Percentiles rank a stretch among this genome's conserved stretches.
Evolutionary conservation across 2,797 vertebrate genomes (phyloP).

Genomic region (Sitta carolinensis): DNA sequence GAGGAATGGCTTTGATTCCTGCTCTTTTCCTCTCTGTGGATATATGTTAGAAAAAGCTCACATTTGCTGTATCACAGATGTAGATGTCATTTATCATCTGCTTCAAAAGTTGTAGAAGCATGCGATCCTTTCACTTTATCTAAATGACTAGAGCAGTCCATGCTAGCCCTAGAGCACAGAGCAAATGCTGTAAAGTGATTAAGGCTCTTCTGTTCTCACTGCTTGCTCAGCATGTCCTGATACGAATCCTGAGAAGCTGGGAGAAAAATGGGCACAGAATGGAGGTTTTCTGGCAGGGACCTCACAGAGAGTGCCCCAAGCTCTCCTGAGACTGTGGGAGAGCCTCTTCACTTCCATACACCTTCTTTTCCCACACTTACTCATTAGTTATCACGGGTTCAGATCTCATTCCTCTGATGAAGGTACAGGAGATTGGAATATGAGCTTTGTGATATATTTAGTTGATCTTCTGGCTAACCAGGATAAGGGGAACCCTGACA

Average conservation of each 20-base stretch:
- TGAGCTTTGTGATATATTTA: background rate
- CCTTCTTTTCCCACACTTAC: background rate
- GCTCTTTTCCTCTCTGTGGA: background rate
- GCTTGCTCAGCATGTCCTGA: background rate
- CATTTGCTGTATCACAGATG: background rate
- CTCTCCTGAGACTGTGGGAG: background rate
- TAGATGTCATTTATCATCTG: background rate
- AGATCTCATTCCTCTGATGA: background rate
- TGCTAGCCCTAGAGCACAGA: background rate
- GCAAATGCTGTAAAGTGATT: background rate
- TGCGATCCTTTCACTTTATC: background rate
- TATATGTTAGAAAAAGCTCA: background rate
- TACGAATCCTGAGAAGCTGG: background rate
- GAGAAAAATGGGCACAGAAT: background rate
- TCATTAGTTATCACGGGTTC: background rate
- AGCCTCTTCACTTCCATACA: background rate
- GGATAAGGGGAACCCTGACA: background rate
- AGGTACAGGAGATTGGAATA: background rate
- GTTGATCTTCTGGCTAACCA: background rate
- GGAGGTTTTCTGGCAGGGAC: background rate
- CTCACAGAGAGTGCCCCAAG: background rate
- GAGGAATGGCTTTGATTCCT: background rate
- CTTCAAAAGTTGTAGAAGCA: background rate
- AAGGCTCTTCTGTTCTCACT: background rate
- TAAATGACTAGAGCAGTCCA: background rate